Percentiles rank a stretch among this genome's conserved stretches.
Conservation (phyloP, 2,797 vertebrate genomes). For the Kryptolebias ocellatus region DNA sequence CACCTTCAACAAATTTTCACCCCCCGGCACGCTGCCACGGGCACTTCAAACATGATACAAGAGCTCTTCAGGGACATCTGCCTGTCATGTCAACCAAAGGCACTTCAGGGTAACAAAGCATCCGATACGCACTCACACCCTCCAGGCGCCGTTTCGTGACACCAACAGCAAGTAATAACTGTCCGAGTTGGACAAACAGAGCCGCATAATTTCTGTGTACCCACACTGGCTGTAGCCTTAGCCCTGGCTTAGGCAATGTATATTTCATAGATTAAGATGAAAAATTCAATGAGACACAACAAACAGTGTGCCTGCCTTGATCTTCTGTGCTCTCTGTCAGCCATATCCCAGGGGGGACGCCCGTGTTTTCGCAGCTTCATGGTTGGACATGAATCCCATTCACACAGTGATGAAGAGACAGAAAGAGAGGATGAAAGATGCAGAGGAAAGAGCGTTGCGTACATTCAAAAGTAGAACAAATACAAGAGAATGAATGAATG, state of each 20-base stretch:
- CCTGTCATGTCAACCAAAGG: constrained; percentile 60
- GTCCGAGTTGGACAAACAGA: constrained; percentile 59
- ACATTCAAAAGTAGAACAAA: constrained; percentile 61
- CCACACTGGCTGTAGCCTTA: constrained; percentile 43
- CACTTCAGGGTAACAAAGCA: constrained; percentile 28
- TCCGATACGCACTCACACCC: constrained; percentile 11
- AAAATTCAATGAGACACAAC: constrained; percentile 75
- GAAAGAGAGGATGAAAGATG: constrained; percentile 59
- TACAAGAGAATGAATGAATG: constrained; percentile 43
- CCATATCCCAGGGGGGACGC: constrained; percentile 50
- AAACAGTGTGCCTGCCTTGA: constrained; percentile 47
- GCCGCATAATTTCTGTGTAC: constrained; percentile 54
- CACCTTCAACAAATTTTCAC: constrained; percentile 58
- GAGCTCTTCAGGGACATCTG: constrained; percentile 64
- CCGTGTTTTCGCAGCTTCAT: constrained; percentile 64
- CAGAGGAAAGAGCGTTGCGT: constrained; percentile 33
- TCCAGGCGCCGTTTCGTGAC: not conserved
- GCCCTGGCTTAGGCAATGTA: constrained; percentile 54
- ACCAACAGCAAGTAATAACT: constrained; percentile 47
- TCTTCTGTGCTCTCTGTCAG: constrained; percentile 64
- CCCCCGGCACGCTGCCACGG: constrained; percentile 34
- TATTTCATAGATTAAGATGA: constrained; percentile 75
- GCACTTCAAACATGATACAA: constrained; percentile 66
- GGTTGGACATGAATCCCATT: constrained; percentile 72
- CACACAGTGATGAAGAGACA: constrained; percentile 62